A percentile compares a stretch with the other conserved stretches of the same genome.
phyloP scores from a whole-genome alignment of 2,888 invertebrate species.

The Hirtodrosophila trivittata region DNA sequence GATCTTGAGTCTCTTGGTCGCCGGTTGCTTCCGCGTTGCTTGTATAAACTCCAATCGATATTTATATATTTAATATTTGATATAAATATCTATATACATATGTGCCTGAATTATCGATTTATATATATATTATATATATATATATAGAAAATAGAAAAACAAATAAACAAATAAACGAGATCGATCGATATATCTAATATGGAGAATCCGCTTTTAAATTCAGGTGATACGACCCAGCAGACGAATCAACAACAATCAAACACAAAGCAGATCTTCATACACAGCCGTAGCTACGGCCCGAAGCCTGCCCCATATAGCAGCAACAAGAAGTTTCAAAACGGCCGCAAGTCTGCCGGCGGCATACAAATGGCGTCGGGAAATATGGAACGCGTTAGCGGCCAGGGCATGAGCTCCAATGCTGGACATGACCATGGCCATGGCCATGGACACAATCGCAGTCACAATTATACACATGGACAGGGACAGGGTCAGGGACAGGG shows the following conservation, averaged over 20 bases:
- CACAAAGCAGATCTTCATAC: slow-evolving; percentile 22
- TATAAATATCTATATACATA: background rate
- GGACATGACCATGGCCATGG: background rate
- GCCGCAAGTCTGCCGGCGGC: slow-evolving; percentile 15
- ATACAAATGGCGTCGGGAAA: slow-evolving; percentile 15
- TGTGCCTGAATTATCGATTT: background rate
- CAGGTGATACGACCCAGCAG: slow-evolving; percentile 31
- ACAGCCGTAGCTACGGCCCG: slow-evolving; percentile 24
- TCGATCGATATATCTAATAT: slow-evolving; percentile 17
- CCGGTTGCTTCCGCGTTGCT: slow-evolving; percentile 2
- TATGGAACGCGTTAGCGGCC: slow-evolving; percentile 1
- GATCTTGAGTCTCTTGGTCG: background rate
- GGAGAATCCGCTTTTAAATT: slow-evolving; percentile 31
- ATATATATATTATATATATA: background rate
- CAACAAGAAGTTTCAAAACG: slow-evolving; percentile 3
- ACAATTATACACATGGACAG: background rate
- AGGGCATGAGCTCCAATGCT: background rate
- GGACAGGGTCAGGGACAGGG: slow-evolving; percentile 1
- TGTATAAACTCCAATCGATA: no score
- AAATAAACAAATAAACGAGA: background rate
- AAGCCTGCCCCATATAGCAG: slow-evolving; percentile 10
- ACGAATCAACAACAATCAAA: slow-evolving; percentile 1
- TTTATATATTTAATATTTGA: background rate
- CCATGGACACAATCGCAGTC: background rate
- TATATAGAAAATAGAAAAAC: no score